Percentiles rank a stretch among this genome's conserved stretches.
Conservation (phyloP, 1,140 invertebrate species). For the Eueides isabella region DNA sequence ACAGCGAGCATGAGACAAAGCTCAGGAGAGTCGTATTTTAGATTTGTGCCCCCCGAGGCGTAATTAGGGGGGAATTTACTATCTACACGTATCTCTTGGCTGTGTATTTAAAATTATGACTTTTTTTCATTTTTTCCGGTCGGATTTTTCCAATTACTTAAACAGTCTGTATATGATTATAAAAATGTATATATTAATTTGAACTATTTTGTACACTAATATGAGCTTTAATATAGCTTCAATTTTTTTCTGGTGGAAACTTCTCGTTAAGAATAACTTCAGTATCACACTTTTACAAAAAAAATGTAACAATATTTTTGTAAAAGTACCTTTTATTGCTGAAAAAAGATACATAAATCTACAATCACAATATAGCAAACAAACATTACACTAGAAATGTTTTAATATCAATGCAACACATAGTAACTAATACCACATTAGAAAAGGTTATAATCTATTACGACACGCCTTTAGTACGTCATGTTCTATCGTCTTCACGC, state of each 20-base stretch:
- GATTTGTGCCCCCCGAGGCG: slow-evolving; percentile 25
- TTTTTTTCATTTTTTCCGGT: background rate
- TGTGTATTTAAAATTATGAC: background rate
- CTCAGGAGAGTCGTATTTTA: slow-evolving; percentile 29
- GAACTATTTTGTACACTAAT: too few species aligned
- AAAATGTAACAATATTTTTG: too few species aligned
- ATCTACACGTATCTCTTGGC: slow-evolving; percentile 10
- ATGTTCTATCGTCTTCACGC: slow-evolving; percentile 30
- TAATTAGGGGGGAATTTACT: slow-evolving; percentile 24
- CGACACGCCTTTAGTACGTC: background rate
- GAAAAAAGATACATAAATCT: too few species aligned
- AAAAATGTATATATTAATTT: too few species aligned
- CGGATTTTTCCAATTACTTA: background rate
- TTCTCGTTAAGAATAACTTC: too few species aligned
- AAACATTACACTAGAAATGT: background rate
- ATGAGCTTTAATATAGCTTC: too few species aligned
- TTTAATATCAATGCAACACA: background rate
- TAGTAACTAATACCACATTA: background rate
- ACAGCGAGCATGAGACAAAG: slow-evolving; percentile 21
- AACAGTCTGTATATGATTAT: background rate
- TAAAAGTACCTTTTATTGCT: too few species aligned
- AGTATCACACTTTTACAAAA: too few species aligned
- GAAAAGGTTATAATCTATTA: background rate
- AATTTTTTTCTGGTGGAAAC: too few species aligned
- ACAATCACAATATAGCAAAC: background rate